Conservation (phyloP, 2,888 invertebrate genomes). For the Cheilosia variabilis region DNA sequence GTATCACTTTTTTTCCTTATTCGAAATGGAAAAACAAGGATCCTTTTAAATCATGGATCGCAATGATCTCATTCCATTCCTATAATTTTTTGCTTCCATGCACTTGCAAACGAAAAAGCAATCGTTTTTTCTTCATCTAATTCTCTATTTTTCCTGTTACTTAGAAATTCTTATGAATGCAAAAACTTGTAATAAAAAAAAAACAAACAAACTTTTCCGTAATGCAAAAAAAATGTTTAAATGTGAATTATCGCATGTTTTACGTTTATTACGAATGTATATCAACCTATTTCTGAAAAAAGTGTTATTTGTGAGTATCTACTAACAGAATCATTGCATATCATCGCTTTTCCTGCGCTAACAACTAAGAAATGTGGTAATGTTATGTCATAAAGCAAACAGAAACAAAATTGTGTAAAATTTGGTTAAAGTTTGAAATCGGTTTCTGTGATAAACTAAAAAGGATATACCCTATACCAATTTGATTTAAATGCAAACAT, state of each 20-base stretch:
- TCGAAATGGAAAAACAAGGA: too few relatives aligned
- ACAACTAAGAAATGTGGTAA: constrained; percentile 61
- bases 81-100: background rate
- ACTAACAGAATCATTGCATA: constrained; percentile 60
- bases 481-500: constrained; percentile 25
- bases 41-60: background rate
- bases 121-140: background rate
- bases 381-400: constrained; percentile 38
- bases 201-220: background rate
- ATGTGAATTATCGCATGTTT: constrained; percentile 60
- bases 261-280: constrained; percentile 10
- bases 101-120: background rate
- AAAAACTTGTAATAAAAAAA: constrained; percentile 3
- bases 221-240: background rate
- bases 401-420: constrained; percentile 13
- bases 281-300: constrained; percentile 73
- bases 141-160: background rate
- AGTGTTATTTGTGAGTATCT: constrained; percentile 60
- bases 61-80: background rate
- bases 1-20: too few relatives aligned
- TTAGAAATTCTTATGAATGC: constrained; percentile 24
- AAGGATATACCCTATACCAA: constrained; percentile 10
- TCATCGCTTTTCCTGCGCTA: constrained; percentile 69
- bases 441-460: background rate
- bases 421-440: background rate